These are phyloP conservation scores for Echinops telfairi DNA, from an alignment of 2,113 vertebrate genomes.

Conservation along the genomic window DNA sequence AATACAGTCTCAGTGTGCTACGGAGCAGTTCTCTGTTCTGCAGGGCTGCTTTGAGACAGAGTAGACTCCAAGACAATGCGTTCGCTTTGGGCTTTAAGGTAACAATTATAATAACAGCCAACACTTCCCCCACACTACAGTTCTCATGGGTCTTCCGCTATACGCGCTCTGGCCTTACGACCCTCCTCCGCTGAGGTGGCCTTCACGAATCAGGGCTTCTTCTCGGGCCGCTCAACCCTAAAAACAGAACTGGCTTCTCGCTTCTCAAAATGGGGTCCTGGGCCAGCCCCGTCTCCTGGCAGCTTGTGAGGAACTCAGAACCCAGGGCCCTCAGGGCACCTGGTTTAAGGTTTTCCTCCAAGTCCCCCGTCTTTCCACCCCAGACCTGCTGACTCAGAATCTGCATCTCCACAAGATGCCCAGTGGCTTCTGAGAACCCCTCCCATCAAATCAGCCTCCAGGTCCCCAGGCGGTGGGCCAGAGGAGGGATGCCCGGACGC, in stretches of 20 bases:
- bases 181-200: neutral
- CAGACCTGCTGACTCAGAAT: neutral
- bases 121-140: neutral
- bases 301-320: neutral
- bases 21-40: no score
- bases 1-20: no score
- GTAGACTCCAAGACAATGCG: no score
- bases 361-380: no score
- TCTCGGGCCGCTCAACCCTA: neutral
- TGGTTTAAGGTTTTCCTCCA: no score
- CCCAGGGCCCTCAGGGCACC: neutral
- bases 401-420: neutral
- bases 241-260: neutral
- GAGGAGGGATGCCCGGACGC: neutral
- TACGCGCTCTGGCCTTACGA: neutral
- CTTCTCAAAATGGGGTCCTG: neutral
- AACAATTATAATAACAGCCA: rapidly evolving
- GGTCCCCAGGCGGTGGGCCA: no score
- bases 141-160: no score
- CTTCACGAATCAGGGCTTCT: neutral
- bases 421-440: neutral
- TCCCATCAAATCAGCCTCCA: no score
- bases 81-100: no score
- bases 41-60: no score
- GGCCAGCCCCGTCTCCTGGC: no score